Percentiles rank a stretch among this genome's conserved stretches.
These are phyloP conservation scores for Gobiocypris rarus DNA, from an alignment of 2,113 vertebrate species.

Conservation along the genomic window DNA sequence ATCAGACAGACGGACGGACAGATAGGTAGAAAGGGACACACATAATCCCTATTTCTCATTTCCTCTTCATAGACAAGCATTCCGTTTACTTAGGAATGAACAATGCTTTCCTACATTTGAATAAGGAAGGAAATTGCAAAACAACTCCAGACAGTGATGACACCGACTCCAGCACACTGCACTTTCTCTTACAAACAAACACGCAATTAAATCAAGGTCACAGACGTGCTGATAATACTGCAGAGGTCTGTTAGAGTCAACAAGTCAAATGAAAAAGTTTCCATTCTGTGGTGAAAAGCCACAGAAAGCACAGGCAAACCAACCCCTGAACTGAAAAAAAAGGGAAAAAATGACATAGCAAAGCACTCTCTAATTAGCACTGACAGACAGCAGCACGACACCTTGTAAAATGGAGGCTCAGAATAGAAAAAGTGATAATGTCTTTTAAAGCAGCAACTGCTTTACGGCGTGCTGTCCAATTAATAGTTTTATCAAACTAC, in stretches of 20 bases:
- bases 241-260: not conserved
- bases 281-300: not conserved
- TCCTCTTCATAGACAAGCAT: conserved; percentile 23
- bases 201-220: not conserved
- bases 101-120: not conserved
- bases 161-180: not conserved
- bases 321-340: not conserved
- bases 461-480: not conserved
- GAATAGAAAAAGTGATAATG: conserved; percentile 6
- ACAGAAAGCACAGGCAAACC: conserved; percentile 1
- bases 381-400: not conserved
- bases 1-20: too few species aligned
- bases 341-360: not conserved
- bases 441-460: conserved; percentile 8
- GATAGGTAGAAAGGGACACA: too few species aligned
- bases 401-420: not conserved
- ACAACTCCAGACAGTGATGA: conserved; percentile 23
- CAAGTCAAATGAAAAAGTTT: not conserved
- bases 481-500: conserved; percentile 7
- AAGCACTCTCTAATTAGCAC: not conserved
- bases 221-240: not conserved
- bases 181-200: not conserved
- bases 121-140: conserved; percentile 28
- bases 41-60: not conserved
- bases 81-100: not conserved